A percentile compares a stretch with the other conserved stretches of the same genome.
phyloP scores from a whole-genome alignment of 2,797 vertebrate genomes.

The Rhinella marina region DNA sequence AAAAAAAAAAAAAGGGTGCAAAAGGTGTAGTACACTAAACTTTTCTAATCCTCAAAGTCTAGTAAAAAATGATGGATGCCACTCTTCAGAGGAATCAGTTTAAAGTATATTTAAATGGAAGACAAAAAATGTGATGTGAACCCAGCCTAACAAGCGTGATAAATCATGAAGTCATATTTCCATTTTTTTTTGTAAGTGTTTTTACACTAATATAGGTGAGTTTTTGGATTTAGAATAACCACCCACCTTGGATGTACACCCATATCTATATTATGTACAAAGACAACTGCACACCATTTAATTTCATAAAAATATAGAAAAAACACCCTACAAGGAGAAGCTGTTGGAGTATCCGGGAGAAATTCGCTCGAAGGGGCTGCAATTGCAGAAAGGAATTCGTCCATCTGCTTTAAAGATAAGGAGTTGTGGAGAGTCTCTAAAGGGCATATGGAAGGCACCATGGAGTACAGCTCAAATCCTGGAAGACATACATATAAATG shows the following conservation, averaged over 20 bases:
- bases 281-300: background rate
- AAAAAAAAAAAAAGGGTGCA: too few relatives aligned
- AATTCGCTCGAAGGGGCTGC: slow-evolving; percentile 77
- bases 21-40: too few relatives aligned
- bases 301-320: background rate
- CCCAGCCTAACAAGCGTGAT: too few relatives aligned
- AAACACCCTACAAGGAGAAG: slow-evolving; percentile 64
- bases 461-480: slow-evolving; percentile 91
- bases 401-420: slow-evolving; percentile 88
- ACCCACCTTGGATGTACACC: background rate
- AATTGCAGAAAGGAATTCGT: slow-evolving; percentile 86
- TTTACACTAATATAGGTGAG: too few relatives aligned
- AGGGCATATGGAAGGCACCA: slow-evolving; percentile 91
- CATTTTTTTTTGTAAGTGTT: too few relatives aligned
- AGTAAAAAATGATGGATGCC: too few relatives aligned
- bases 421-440: slow-evolving; percentile 91
- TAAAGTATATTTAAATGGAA: too few relatives aligned
- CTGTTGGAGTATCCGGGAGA: slow-evolving; percentile 71
- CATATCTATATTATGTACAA: background rate
- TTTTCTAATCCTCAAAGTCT: too few relatives aligned
- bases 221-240: background rate
- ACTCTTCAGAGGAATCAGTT: too few relatives aligned
- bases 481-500: slow-evolving; percentile 63
- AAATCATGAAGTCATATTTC: too few relatives aligned
- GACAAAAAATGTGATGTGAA: too few relatives aligned